Evolutionary conservation across 2,797 vertebrate species (phyloP), one percentile per base, ranked within the genome.

Genomic region (Lacerta bilineata): DNA sequence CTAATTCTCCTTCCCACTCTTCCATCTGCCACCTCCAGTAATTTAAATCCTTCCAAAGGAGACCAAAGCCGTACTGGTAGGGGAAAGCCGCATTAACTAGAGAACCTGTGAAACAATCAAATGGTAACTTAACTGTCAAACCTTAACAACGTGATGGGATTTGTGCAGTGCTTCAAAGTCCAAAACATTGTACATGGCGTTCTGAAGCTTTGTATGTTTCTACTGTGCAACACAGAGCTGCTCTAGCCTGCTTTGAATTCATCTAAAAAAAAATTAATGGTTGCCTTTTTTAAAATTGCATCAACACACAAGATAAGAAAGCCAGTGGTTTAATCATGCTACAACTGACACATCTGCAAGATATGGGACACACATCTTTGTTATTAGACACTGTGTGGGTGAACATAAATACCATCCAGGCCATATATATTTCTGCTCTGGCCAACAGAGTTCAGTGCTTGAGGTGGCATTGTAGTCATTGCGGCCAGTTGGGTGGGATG

Each of bases 71-170:
- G 36, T 74, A 55, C 59, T 66, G 29, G 55, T 66, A 66, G 20
- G 71, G 71, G 36, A 82, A 75, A 81, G 29, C 29, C 20, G 1
- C 59, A 76, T 87, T 68, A 50, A 66, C 71, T 87, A 74, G 39
- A 81, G 79, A 81, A 87, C 59, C n/a, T 81, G 55, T 87, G 55
- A 64, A 74, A 87, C 69, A 81, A 87, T 64, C 86, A 87, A 81
- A 81, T 64, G 29, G 29, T 61, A 74, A 87, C 39, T 74, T 87
- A 74, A 61, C 78, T 87, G 86, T 61, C 50, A 81, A 61, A 87
- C n/a, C 69, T 64, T 87, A 82, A 87, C 25, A 80, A 74, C 78
- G 74, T 80, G 66, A 74, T 75, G 6, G 39, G 55, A 82, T 87
- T 81, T 81, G 41, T 43, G 36, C 55, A 43, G 36, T 61, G 68